phyloP scores from a whole-genome alignment of 2,797 vertebrate genomes.

The Otolemur crassicaudatus region DNA sequence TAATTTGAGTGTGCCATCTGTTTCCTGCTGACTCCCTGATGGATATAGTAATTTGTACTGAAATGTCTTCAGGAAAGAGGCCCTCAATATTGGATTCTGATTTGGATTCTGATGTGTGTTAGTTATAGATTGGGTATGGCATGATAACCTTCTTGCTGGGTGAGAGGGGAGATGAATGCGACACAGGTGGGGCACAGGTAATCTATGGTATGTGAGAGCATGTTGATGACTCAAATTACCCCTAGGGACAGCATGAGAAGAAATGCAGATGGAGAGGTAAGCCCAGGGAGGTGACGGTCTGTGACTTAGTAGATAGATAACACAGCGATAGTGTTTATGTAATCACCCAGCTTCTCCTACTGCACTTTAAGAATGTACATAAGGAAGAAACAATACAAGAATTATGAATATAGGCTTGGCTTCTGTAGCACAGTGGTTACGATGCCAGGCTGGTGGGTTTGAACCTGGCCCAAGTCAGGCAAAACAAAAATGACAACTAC shows the following conservation, averaged over 20 bases:
- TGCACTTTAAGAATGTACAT: background rate
- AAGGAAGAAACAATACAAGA: background rate
- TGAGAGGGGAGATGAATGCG: background rate
- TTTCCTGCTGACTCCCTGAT: constrained; percentile 64
- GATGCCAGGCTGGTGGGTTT: too few relatives aligned
- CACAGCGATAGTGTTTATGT: background rate
- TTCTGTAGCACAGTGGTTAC: too few relatives aligned
- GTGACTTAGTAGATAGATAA: background rate
- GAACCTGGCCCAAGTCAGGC: too few relatives aligned
- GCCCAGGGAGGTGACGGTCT: background rate
- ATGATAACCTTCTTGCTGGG: background rate
- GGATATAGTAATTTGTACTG: constrained; percentile 62
- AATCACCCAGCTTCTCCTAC: background rate
- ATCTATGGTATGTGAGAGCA: background rate
- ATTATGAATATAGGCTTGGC: background rate
- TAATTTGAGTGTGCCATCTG: constrained; percentile 77
- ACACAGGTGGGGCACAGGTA: background rate
- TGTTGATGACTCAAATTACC: background rate
- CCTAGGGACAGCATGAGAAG: background rate
- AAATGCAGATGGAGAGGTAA: background rate
- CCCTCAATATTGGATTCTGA: background rate
- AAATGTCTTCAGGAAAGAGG: constrained; percentile 58
- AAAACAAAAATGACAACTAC: too few relatives aligned
- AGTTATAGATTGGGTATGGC: background rate
- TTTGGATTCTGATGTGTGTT: background rate